phyloP scores from a whole-genome alignment of 2,797 vertebrate genomes.

The Podarcis siculus region DNA sequence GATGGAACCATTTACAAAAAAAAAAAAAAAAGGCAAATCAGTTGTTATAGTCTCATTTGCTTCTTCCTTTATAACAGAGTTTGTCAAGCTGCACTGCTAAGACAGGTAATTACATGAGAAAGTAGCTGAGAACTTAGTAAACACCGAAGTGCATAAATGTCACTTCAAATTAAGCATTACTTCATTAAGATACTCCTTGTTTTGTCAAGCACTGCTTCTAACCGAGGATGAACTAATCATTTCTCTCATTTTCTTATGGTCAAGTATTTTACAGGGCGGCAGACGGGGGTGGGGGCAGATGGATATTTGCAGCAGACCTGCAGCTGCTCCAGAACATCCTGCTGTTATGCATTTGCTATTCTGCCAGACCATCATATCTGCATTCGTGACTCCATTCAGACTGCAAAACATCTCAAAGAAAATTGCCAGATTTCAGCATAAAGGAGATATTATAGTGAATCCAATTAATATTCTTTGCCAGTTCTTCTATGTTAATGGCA shows the following conservation, averaged over 20 bases:
- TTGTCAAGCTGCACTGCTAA: slow-evolving; percentile 35
- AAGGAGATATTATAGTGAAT: background rate
- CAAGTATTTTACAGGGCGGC: background rate
- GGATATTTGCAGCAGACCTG: slow-evolving; percentile 8
- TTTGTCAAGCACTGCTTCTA: slow-evolving; percentile 43
- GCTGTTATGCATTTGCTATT: background rate
- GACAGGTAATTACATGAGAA: slow-evolving; percentile 55
- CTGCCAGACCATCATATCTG: background rate
- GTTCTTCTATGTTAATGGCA: background rate
- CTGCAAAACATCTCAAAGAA: background rate
- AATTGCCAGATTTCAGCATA: background rate
- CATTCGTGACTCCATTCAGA: background rate
- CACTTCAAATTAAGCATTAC: slow-evolving; percentile 46
- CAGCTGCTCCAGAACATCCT: background rate
- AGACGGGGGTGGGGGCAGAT: background rate
- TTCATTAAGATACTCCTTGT: slow-evolving; percentile 38
- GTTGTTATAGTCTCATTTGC: slow-evolving; percentile 46
- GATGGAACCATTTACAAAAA: background rate
- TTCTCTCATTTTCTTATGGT: background rate
- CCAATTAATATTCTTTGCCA: background rate
- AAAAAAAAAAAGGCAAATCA: slow-evolving; percentile 12
- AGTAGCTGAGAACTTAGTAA: slow-evolving; percentile 52
- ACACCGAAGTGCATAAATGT: slow-evolving; percentile 55
- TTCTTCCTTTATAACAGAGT: slow-evolving; percentile 6
- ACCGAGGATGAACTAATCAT: slow-evolving; percentile 18